phyloP scores from a whole-genome alignment of 2,797 vertebrate genomes.

The Aselliscus stoliczkanus region DNA sequence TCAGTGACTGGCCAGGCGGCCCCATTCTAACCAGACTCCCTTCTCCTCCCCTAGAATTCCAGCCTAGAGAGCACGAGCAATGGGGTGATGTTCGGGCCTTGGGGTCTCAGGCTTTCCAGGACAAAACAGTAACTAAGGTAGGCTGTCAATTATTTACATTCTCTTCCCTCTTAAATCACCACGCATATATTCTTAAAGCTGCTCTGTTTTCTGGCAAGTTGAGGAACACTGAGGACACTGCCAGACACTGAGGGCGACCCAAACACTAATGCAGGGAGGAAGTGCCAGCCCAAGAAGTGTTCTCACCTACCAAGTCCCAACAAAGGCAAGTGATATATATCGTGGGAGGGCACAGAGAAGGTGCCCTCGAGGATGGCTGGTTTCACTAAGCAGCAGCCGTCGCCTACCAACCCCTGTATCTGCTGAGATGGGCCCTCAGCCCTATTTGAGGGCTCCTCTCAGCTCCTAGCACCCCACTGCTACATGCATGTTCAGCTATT shows the following conservation, averaged over 20 bases:
- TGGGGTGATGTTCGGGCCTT: neutral
- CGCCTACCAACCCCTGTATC: neutral
- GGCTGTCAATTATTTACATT: neutral
- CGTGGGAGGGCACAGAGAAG: neutral
- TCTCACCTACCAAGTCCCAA: neutral
- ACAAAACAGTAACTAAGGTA: neutral
- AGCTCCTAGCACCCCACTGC: neutral
- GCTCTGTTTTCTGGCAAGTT: neutral
- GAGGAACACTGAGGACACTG: neutral
- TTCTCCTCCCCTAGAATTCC: neutral
- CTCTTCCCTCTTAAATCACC: neutral
- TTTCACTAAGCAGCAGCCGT: neutral
- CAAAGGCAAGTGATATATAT: neutral
- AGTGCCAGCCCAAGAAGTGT: neutral
- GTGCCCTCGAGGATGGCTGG: neutral
- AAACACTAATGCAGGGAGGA: neutral
- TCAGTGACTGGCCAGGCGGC: slow-evolving; percentile 23
- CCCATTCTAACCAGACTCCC: neutral
- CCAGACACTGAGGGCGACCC: neutral
- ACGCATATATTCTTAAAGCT: neutral
- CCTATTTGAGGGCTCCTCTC: neutral
- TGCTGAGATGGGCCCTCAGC: too few relatives aligned
- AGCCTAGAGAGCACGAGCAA: neutral
- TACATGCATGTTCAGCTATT: neutral
- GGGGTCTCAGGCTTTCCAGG: neutral